Percentiles rank a stretch among this genome's conserved stretches.
Evolutionary conservation across 2,113 vertebrate species (phyloP).

Genomic region (Toxotes jaculatrix): DNA sequence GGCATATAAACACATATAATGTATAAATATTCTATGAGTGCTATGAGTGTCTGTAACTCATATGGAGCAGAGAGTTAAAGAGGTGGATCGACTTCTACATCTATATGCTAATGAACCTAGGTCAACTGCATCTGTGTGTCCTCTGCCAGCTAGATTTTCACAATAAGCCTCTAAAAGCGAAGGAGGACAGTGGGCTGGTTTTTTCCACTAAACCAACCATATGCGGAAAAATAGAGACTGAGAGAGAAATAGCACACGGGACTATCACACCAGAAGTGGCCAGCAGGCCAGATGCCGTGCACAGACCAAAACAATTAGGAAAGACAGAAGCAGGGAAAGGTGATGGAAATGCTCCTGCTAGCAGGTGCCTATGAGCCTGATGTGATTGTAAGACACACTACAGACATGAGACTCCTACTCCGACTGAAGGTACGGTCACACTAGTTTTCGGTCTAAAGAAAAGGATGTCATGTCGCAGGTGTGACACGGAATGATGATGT

Average conservation of each 20-base stretch:
- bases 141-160: slow-evolving; percentile 42
- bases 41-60: slow-evolving; percentile 2
- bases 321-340: slow-evolving; percentile 1
- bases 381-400: background rate
- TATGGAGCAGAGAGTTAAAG: background rate
- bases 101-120: slow-evolving; percentile 45
- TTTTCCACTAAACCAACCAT: background rate
- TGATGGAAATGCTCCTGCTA: slow-evolving; percentile 6
- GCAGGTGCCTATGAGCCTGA: background rate
- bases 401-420: slow-evolving; percentile 1
- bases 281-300: background rate
- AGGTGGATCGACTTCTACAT: slow-evolving; percentile 26
- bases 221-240: background rate
- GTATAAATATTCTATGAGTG: slow-evolving; percentile 15
- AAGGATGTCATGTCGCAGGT: no score
- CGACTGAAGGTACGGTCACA: background rate
- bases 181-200: background rate
- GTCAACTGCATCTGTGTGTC: background rate
- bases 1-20: background rate
- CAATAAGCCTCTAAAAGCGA: slow-evolving; percentile 57
- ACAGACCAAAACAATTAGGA: slow-evolving; percentile 2
- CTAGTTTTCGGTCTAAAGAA: background rate
- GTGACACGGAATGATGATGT: no score
- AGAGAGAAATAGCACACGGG: background rate
- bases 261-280: background rate